A percentile compares a stretch with the other conserved stretches of the same genome.
These are phyloP conservation scores for Philonicus albiceps DNA, from an alignment of 2,888 invertebrate species.

Conservation along the genomic window DNA sequence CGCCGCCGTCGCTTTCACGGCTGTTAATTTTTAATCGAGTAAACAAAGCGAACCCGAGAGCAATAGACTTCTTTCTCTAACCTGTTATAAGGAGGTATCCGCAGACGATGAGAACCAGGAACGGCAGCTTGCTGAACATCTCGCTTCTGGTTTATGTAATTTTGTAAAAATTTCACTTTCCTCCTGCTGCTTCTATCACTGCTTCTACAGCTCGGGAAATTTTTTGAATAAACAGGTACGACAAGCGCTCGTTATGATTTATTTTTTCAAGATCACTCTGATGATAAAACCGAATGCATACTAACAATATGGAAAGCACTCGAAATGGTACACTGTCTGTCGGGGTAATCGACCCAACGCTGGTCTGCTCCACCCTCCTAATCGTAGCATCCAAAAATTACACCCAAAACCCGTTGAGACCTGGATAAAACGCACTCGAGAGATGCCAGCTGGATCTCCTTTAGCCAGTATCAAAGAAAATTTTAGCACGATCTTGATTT, in stretches of 20 bases:
- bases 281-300: neutral
- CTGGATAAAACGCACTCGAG: neutral
- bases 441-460: neutral
- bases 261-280: slow-evolving; percentile 22
- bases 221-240: neutral
- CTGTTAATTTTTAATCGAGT: neutral
- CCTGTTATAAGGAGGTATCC: slow-evolving; percentile 62
- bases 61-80: slow-evolving; percentile 51
- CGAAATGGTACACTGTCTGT: neutral
- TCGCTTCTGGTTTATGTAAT: slow-evolving; percentile 45
- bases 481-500: slow-evolving; percentile 50
- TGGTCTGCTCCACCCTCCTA: slow-evolving; percentile 23
- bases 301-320: neutral
- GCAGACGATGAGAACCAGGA: slow-evolving; percentile 59
- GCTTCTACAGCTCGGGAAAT: neutral
- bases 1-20: neutral
- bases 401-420: neutral
- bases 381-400: neutral
- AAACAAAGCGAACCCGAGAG: neutral
- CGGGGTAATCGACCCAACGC: neutral
- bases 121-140: slow-evolving; percentile 59
- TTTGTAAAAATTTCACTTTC: slow-evolving; percentile 37
- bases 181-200: neutral
- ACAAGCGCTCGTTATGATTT: neutral
- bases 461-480: neutral